Conservation (phyloP, 2,888 invertebrate species). For the Sesamia inferens region DNA sequence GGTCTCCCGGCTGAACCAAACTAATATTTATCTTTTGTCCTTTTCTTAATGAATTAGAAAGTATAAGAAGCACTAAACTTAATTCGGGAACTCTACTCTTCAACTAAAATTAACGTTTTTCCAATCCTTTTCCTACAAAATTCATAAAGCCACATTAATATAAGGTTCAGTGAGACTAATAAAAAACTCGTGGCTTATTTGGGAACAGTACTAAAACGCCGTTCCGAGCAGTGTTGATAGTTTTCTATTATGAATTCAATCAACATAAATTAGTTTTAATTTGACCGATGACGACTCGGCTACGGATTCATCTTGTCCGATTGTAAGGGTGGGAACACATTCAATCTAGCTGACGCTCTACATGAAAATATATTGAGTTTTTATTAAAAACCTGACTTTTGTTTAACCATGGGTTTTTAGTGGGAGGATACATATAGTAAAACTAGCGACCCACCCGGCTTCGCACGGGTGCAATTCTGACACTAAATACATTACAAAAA, state of each 20-base stretch:
- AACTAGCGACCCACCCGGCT: too few relatives aligned
- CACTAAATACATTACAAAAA: too few relatives aligned
- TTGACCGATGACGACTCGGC: constrained; percentile 80
- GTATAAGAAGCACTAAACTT: too few relatives aligned
- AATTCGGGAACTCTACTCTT: background rate
- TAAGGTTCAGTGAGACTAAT: constrained; percentile 40
- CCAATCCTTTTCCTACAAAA: background rate
- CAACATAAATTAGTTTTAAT: constrained; percentile 89
- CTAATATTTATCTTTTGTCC: too few relatives aligned
- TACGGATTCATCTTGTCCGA: constrained; percentile 65
- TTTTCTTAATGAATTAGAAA: too few relatives aligned
- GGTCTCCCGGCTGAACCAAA: too few relatives aligned
- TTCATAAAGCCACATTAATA: constrained; percentile 21
- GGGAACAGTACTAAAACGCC: constrained; percentile 61
- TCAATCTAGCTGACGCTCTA: constrained; percentile 45
- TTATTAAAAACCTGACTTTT: background rate
- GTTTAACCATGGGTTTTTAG: too few relatives aligned
- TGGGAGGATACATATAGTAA: too few relatives aligned
- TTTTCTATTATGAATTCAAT: constrained; percentile 89
- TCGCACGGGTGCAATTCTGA: too few relatives aligned
- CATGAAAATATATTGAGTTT: background rate
- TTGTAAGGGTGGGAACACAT: constrained; percentile 41
- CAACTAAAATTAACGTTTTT: background rate
- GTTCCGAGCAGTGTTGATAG: constrained; percentile 80
- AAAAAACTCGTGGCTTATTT: constrained; percentile 64